Evolutionary conservation across 2,113 vertebrate genomes (phyloP).

Genomic region (Megaleporinus macrocephalus): DNA sequence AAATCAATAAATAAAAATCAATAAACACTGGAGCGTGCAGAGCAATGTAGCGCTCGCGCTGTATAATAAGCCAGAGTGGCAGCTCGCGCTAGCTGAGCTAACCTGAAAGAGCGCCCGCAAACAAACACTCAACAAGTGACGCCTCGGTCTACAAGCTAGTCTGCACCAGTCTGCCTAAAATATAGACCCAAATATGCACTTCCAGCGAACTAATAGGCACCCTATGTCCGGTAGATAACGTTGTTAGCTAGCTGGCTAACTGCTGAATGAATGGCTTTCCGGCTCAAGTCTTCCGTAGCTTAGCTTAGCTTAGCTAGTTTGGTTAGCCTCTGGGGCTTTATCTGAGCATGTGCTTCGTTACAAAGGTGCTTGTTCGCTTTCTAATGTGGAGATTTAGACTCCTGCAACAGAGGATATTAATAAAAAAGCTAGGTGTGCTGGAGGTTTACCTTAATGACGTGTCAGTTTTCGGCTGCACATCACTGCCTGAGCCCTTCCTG

Average conservation of each 20-base stretch:
- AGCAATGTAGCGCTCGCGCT: no score
- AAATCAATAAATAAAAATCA: no score
- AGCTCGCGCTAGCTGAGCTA: no score
- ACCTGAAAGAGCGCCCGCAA: background rate
- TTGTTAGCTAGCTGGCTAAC: background rate
- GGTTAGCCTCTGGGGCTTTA: background rate
- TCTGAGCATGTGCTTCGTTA: background rate
- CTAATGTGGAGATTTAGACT: background rate
- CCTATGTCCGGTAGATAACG: background rate
- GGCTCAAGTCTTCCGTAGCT: background rate
- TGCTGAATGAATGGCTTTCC: slow-evolving; percentile 8
- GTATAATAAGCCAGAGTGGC: no score
- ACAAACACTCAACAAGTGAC: no score
- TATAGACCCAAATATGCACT: no score
- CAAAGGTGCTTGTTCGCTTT: no score
- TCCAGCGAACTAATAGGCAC: background rate
- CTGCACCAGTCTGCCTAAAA: background rate
- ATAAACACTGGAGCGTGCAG: no score
- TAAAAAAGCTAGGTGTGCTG: background rate
- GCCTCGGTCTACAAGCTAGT: no score
- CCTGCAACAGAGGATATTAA: background rate
- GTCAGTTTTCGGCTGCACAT: slow-evolving; percentile 69
- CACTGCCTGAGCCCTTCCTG: slow-evolving; percentile 20
- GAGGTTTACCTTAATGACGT: slow-evolving; percentile 42
- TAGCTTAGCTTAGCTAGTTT: background rate